A percentile compares a stretch with the other conserved stretches of the same genome.
These are phyloP conservation scores for Falco columbarius DNA, from an alignment of 2,797 vertebrate species.

Conservation along the genomic window DNA sequence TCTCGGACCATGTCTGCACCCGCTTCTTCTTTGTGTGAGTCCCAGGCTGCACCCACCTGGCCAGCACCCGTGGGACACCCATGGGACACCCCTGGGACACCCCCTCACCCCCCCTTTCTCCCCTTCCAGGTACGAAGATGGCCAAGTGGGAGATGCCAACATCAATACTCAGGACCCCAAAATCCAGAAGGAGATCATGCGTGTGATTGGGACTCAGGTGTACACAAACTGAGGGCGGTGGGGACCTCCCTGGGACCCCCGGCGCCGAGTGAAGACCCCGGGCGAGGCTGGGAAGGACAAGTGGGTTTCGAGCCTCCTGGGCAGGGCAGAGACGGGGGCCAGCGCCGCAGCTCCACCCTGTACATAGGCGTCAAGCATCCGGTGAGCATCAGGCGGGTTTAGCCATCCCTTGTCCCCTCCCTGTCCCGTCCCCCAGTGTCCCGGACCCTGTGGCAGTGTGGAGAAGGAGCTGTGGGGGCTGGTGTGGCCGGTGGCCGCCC, in stretches of 20 bases:
- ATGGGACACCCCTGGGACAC: accelerated
- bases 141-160: constrained; percentile 98
- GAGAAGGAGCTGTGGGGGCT: not conserved
- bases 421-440: not conserved
- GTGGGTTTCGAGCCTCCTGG: not conserved
- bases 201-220: constrained; percentile 98
- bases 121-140: constrained; percentile 92
- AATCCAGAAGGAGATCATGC: constrained; percentile 99
- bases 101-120: not conserved
- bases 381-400: constrained; percentile 46
- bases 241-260: not conserved
- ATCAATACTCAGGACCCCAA: constrained; percentile 99
- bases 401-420: not conserved
- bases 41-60: accelerated
- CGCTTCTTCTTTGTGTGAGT: constrained; percentile 99
- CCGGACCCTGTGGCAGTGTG: not conserved
- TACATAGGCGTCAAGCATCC: constrained; percentile 61
- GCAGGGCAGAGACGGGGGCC: not conserved
- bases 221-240: constrained; percentile 90
- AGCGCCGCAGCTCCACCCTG: not conserved
- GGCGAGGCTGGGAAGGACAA: not conserved
- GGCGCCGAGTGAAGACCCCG: not conserved
- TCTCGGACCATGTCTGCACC: constrained; percentile 98
- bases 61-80: accelerated
- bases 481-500: not conserved